Percentiles rank a stretch among this genome's conserved stretches.
Evolutionary conservation across 2,797 vertebrate genomes (phyloP).

Genomic region (Gambusia yucatana): DNA sequence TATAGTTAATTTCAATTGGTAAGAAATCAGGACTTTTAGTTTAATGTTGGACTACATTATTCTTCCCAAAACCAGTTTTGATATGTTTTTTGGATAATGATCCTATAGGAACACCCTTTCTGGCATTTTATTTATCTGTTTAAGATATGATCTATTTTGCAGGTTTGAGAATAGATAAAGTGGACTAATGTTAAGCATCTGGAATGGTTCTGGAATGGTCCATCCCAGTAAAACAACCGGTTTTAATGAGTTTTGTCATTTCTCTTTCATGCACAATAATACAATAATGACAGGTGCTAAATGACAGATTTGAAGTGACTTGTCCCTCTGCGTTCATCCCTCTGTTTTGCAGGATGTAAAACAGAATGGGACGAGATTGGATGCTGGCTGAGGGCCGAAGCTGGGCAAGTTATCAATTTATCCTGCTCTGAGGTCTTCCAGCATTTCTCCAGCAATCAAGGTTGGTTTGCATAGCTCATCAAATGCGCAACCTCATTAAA

Average conservation of each 20-base stretch:
- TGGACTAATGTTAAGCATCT: not conserved
- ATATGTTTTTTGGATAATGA: not conserved
- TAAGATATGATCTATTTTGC: not conserved
- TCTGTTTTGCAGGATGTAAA: conserved; percentile 74
- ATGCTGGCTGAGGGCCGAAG: conserved; percentile 84
- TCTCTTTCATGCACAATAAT: not conserved
- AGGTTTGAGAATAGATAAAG: not conserved
- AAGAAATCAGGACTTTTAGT: not conserved
- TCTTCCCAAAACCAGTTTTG: not conserved
- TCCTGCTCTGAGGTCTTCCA: conserved; percentile 85
- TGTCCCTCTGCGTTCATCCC: not conserved
- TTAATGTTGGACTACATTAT: not conserved
- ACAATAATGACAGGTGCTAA: too few relatives aligned
- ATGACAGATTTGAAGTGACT: not conserved
- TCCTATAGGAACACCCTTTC: not conserved
- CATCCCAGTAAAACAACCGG: not conserved
- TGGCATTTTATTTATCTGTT: not conserved
- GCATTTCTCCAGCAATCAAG: conserved; percentile 84
- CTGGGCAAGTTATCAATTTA: conserved; percentile 84
- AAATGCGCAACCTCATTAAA: not conserved
- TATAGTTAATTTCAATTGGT: not conserved
- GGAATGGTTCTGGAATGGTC: not conserved
- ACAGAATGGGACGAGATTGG: conserved; percentile 87
- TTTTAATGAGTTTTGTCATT: not conserved
- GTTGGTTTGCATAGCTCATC: conserved; percentile 54